Conservation (phyloP, 2,113 vertebrate genomes). For the Mugil cephalus region DNA sequence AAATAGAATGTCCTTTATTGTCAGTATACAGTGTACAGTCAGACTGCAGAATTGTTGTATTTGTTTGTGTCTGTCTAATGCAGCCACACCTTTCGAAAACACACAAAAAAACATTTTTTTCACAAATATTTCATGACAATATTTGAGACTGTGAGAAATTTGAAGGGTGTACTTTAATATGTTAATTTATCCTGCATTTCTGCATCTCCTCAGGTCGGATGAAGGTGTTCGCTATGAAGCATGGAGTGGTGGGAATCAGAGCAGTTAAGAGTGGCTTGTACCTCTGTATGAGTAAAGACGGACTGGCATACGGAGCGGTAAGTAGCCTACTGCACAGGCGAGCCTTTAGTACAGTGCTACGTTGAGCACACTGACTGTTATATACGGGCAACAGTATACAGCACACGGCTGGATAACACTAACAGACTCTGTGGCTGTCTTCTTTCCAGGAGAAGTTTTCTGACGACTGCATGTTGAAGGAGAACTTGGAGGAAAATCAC, state of each 20-base stretch:
- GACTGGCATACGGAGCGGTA: slow-evolving; percentile 71
- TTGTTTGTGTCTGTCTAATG: no score
- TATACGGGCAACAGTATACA: no score
- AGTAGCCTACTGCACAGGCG: background rate
- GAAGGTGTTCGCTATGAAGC: slow-evolving; percentile 76
- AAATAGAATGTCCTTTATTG: no score
- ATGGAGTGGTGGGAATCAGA: slow-evolving; percentile 78
- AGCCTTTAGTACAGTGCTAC: background rate
- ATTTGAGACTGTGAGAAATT: no score
- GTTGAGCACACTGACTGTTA: no score
- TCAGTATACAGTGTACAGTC: no score
- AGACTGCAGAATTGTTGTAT: no score
- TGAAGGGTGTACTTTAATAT: background rate
- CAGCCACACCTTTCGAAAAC: no score
- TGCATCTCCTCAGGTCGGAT: slow-evolving; percentile 67
- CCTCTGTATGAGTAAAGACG: slow-evolving; percentile 76
- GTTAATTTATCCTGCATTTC: background rate
- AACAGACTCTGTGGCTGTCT: background rate
- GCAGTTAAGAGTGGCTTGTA: slow-evolving; percentile 73
- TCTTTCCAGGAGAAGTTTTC: slow-evolving; percentile 72
- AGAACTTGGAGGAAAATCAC: slow-evolving; percentile 80
- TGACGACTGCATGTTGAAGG: slow-evolving; percentile 78
- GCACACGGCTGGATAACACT: background rate
- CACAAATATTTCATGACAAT: no score
- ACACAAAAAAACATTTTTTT: no score